These are phyloP conservation scores for Scaptomyza hsui DNA, from an alignment of 1,140 invertebrate species.

Conservation along the genomic window DNA sequence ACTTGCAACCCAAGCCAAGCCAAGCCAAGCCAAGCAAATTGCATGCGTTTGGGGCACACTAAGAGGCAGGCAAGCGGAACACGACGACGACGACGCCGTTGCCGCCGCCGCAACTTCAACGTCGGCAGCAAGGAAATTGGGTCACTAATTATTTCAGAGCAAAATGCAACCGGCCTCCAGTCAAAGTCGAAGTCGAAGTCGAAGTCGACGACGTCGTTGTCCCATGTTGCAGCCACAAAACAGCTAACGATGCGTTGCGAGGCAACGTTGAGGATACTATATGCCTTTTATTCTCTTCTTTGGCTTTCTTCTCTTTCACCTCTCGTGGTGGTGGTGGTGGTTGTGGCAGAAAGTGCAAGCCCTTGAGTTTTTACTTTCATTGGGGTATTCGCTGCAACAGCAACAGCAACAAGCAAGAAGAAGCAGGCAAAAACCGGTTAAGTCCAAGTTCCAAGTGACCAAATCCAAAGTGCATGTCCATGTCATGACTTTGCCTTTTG, in stretches of 20 bases:
- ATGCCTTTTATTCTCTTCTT: constrained; percentile 41
- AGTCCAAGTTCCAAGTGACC: constrained; percentile 40
- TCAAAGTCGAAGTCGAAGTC: constrained; percentile 4
- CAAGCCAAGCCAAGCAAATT: constrained; percentile 62
- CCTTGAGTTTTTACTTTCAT: constrained; percentile 84
- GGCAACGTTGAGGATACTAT: constrained; percentile 52
- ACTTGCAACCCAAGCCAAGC: constrained; percentile 43
- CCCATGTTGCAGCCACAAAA: constrained; percentile 12
- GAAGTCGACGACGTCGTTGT: constrained; percentile 4
- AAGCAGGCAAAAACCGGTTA: constrained; percentile 54
- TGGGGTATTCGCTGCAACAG: constrained; percentile 23
- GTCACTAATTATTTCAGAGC: constrained; percentile 83
- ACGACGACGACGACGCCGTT: constrained; percentile 38
- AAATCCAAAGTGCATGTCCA: constrained; percentile 14
- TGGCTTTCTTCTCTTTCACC: constrained; percentile 35
- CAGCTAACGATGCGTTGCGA: constrained; percentile 76
- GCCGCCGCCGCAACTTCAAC: constrained; percentile 20
- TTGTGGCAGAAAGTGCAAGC: constrained; percentile 80
- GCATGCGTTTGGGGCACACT: constrained; percentile 59
- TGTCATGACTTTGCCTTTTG: constrained; percentile 40
- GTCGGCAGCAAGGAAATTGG: constrained; percentile 70
- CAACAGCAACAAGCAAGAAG: not conserved
- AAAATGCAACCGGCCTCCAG: constrained; percentile 70
- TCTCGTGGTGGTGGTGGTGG: constrained; percentile 39
- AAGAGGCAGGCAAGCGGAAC: constrained; percentile 71